These are phyloP conservation scores for Thymallus thymallus DNA, from an alignment of 2,113 vertebrate genomes.

Conservation along the genomic window DNA sequence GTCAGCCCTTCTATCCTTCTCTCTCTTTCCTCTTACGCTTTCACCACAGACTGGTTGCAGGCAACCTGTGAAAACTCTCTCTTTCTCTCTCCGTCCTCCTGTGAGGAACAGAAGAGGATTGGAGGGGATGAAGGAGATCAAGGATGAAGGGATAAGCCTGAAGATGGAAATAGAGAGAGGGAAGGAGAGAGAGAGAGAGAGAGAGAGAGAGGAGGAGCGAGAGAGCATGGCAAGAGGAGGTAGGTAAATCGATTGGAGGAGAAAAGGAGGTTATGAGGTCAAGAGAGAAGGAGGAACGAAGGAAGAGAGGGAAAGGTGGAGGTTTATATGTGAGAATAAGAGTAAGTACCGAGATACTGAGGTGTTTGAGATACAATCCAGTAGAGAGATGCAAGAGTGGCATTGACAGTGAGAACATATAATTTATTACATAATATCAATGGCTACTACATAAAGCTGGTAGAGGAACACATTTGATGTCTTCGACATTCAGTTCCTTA, in stretches of 20 bases:
- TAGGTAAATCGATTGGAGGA: constrained; percentile 69
- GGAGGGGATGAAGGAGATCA: constrained; percentile 80
- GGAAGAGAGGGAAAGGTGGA: constrained; percentile 14
- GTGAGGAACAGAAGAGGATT: constrained; percentile 73
- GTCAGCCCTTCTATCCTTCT: constrained; percentile 24
- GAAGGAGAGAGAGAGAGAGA: constrained; percentile 16
- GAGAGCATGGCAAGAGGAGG: constrained; percentile 28
- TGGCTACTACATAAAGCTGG: no score
- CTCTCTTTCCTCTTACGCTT: constrained; percentile 46
- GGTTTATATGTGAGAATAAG: constrained; percentile 42
- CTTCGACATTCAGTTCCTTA: no score
- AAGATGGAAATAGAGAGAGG: constrained; percentile 69
- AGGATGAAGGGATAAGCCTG: constrained; percentile 78
- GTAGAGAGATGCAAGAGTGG: neutral
- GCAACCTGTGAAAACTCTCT: constrained; percentile 65
- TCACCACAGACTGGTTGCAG: constrained; percentile 59
- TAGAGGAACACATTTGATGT: no score
- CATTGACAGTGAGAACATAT: no score
- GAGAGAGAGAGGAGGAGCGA: constrained; percentile 5
- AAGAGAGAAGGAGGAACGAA: constrained; percentile 33
- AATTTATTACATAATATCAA: no score
- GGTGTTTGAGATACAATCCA: neutral
- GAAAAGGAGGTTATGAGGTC: constrained; percentile 70
- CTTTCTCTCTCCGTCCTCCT: constrained; percentile 42
- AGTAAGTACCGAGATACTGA: neutral